Evolutionary conservation across 1,140 invertebrate species (phyloP).

Genomic region (Drosophila virilis): DNA sequence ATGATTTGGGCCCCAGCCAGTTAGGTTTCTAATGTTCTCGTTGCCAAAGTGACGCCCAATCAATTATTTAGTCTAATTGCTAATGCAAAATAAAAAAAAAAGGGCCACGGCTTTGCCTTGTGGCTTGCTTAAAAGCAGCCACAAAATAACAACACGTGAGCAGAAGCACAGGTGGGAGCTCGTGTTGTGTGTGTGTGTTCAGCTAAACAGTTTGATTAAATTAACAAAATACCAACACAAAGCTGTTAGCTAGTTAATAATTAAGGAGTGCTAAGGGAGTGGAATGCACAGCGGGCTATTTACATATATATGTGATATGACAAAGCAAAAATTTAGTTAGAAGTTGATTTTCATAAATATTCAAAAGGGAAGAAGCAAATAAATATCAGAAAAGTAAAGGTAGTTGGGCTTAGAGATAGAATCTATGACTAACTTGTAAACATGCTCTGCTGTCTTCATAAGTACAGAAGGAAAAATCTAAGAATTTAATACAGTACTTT

Average conservation of each 20-base stretch:
- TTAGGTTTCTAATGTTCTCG: conserved; percentile 20
- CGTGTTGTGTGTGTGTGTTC: neutral
- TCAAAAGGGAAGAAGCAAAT: too few species aligned
- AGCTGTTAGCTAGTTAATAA: conserved; percentile 4
- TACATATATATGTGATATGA: neutral
- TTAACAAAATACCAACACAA: conserved; percentile 9
- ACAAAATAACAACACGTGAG: neutral
- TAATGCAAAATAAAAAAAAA: conserved; percentile 17
- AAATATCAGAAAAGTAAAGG: too few species aligned
- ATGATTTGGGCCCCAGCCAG: conserved; percentile 18
- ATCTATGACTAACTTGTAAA: too few species aligned
- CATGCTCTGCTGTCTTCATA: too few species aligned
- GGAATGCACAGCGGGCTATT: neutral
- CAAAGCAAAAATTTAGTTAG: too few species aligned
- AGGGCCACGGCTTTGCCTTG: too few species aligned
- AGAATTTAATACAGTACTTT: too few species aligned
- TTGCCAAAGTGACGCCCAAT: conserved; percentile 37
- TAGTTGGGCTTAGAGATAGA: too few species aligned
- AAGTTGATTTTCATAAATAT: too few species aligned
- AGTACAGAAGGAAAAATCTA: too few species aligned
- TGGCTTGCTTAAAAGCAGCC: neutral
- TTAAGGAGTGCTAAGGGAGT: neutral
- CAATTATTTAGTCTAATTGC: conserved; percentile 45
- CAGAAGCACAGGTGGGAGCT: neutral
- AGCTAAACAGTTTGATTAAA: conserved; percentile 10